These are phyloP conservation scores for Euclidia mi DNA, from an alignment of 2,888 invertebrate genomes.

Conservation along the genomic window DNA sequence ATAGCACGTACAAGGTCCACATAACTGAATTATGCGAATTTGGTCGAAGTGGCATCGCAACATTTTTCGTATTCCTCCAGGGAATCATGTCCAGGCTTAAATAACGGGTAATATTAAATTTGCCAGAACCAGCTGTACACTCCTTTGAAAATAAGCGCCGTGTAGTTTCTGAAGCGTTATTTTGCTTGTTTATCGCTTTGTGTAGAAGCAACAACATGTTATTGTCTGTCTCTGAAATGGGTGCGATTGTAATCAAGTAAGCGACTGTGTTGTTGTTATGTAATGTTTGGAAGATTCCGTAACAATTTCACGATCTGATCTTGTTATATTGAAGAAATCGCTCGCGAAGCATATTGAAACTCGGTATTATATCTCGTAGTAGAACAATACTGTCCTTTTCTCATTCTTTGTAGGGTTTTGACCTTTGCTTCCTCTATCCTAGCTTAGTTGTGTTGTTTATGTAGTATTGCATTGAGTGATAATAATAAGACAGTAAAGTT, in stretches of 20 bases:
- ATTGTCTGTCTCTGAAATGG: slow-evolving; percentile 8
- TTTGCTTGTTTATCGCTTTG: slow-evolving; percentile 23
- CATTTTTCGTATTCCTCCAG: slow-evolving; percentile 39
- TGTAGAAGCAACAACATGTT: slow-evolving; percentile 25
- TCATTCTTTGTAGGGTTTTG: no score
- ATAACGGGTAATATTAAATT: slow-evolving; percentile 53
- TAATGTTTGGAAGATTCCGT: not conserved
- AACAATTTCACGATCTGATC: no score
- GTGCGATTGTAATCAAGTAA: slow-evolving; percentile 10
- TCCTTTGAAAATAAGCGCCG: slow-evolving; percentile 39
- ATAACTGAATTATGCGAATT: no score
- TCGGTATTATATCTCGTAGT: no score
- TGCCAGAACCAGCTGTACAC: slow-evolving; percentile 48
- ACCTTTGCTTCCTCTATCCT: no score
- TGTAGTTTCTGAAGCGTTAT: slow-evolving; percentile 24
- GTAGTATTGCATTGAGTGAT: no score
- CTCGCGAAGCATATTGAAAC: no score
- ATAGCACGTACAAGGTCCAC: no score
- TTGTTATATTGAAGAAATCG: no score
- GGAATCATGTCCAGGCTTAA: slow-evolving; percentile 22
- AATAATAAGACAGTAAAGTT: no score
- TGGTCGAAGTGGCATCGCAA: slow-evolving; percentile 11
- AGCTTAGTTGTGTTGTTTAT: no score
- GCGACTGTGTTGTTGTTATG: not conserved
- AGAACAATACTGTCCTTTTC: no score